Evolutionary conservation across 2,888 invertebrate genomes (phyloP).

Genomic region (Machimus atricapillus): DNA sequence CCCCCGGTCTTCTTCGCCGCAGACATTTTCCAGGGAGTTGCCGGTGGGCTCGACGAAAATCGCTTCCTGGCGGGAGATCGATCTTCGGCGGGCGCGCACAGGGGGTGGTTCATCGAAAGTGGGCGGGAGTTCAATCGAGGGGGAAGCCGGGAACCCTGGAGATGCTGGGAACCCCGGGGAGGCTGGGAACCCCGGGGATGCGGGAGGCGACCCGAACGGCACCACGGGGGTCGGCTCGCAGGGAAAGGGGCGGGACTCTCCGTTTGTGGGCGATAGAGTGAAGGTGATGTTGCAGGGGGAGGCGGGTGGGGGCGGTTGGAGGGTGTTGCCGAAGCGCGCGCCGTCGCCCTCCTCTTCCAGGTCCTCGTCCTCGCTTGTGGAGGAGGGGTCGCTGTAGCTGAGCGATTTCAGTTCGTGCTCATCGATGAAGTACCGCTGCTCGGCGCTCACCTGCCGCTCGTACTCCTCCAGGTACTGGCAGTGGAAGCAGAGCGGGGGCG

Average conservation of each 20-base stretch:
- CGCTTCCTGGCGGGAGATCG: constrained; percentile 83
- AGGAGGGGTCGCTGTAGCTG: constrained; percentile 65
- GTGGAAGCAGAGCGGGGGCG: constrained; percentile 76
- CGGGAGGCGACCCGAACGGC: constrained; percentile 56
- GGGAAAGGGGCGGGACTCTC: constrained; percentile 60
- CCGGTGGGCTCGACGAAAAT: constrained; percentile 79
- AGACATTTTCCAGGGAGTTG: constrained; percentile 74
- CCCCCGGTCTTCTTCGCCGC: constrained; percentile 61
- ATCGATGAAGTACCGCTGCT: constrained; percentile 58
- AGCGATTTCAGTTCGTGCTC: constrained; percentile 59
- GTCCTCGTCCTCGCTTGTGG: constrained; percentile 63
- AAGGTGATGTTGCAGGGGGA: constrained; percentile 70
- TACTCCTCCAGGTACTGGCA: constrained; percentile 80
- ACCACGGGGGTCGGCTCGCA: constrained; percentile 53
- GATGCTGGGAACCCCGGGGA: constrained; percentile 61
- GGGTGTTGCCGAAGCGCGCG: constrained; percentile 59
- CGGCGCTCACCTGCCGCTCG: constrained; percentile 65
- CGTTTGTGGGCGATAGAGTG: constrained; percentile 68
- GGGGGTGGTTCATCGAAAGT: constrained; percentile 58
- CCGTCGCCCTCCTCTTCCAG: constrained; percentile 61
- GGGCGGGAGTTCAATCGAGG: constrained; percentile 68
- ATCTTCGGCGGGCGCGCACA: constrained; percentile 69
- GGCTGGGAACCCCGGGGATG: constrained; percentile 59
- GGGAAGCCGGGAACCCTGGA: constrained; percentile 63
- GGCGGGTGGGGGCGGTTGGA: constrained; percentile 61